A percentile compares a stretch with the other conserved stretches of the same genome.
Evolutionary conservation across 2,797 vertebrate species (phyloP).

Genomic region (Pelochelys cantorii): DNA sequence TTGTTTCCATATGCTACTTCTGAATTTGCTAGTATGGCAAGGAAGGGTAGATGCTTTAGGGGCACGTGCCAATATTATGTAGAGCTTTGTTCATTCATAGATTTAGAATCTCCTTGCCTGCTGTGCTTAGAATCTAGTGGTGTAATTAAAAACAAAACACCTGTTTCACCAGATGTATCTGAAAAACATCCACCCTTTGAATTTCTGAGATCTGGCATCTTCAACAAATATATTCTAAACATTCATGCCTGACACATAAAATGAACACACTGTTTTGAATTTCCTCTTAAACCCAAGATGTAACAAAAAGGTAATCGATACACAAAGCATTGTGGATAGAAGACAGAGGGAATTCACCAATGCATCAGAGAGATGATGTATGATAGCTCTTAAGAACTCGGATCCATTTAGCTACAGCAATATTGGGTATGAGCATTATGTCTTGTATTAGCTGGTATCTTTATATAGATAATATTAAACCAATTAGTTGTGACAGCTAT

Average conservation of each 20-base stretch:
- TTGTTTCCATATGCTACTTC: neutral
- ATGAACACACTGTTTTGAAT: neutral
- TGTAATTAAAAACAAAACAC: neutral
- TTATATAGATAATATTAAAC: neutral
- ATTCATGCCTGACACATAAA: fast-evolving
- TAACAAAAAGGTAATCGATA: neutral
- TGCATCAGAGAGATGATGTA: neutral
- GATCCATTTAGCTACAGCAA: neutral
- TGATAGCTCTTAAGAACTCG: neutral
- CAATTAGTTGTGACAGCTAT: neutral
- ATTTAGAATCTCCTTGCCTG: fast-evolving
- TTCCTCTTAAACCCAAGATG: neutral
- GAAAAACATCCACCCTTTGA: neutral
- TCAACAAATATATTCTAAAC: neutral
- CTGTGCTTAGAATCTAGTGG: too few relatives aligned
- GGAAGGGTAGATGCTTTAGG: neutral
- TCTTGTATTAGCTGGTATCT: fast-evolving
- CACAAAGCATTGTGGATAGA: neutral
- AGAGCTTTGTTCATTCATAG: neutral
- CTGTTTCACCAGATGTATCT: neutral
- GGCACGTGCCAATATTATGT: neutral
- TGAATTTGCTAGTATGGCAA: neutral
- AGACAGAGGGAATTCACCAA: neutral
- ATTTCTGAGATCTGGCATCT: neutral
- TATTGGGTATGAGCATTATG: neutral